Evolutionary conservation across 2,797 vertebrate species (phyloP), one percentile per base, ranked within the genome.

Genomic region (Craterocephalus amniculus): DNA sequence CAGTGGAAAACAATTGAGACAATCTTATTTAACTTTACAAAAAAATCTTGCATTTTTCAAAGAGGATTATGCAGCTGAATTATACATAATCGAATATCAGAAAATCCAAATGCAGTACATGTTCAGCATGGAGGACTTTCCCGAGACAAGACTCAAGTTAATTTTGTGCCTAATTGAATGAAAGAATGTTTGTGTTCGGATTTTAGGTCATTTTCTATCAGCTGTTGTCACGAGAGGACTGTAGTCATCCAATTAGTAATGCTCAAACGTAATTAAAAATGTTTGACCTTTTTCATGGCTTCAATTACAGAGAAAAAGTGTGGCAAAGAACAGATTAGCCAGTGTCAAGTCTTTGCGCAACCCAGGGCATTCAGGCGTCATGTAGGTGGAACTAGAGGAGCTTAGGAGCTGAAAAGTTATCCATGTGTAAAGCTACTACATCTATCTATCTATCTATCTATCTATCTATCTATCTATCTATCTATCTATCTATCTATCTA

Each of bases 121-220:
- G 4, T 49, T 24, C n/a, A 60, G 9, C 22, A 27, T 14, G 22
- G 10, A 22, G 72, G 74, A 78, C 57, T 58, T 56, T 67, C 22
- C 26, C 11, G 26, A 12, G 20, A 64, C 14, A 45, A 13, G 63
- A 54, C 32, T 34, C 9, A 45, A 34, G 22, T 16, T 43, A 20
- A 14, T 40, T n/a, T 2, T 32, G 9, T 49, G 24, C 12, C 26
- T 49, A 75, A 73, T 26, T 27, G 48, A 62, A 66, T 69, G 60
- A 72, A 74, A 77, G 75, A 77, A 48, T 32, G 20, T 27, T 48
- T 61, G 70, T 81, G 70, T 81, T 63, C 0, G 5, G 16, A 22
- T 24, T 32, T 62, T 16, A 55, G 9, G 45, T 59, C 29, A 55
- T 29, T 29, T 6, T 58, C 14, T 45, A 34, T 75, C 52, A 58